phyloP scores from a whole-genome alignment of 2,797 vertebrate species.

The Trichosurus vulpecula region DNA sequence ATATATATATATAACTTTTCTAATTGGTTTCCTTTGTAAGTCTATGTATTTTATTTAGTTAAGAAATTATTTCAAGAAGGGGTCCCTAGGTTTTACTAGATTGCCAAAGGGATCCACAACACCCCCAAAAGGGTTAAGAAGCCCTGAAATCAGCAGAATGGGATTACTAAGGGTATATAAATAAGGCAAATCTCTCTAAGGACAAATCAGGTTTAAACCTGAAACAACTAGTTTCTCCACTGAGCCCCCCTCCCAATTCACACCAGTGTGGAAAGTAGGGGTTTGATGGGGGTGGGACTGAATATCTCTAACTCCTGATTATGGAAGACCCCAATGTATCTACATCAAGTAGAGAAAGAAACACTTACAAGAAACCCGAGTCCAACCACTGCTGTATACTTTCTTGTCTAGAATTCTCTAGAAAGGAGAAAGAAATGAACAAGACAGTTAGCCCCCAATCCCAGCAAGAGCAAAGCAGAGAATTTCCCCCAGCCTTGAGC shows the following conservation, averaged over 20 bases:
- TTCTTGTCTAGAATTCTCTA: constrained; percentile 70
- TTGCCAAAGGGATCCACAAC: not conserved
- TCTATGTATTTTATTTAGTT: not conserved
- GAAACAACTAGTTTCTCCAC: not conserved
- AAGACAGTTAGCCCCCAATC: constrained; percentile 30
- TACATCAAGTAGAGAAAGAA: not conserved
- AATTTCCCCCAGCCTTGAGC: not conserved
- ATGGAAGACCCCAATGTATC: not conserved
- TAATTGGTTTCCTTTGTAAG: not conserved
- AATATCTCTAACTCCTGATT: not conserved
- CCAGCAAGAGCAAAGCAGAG: not conserved
- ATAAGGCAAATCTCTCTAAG: not conserved
- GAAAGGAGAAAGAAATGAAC: constrained; percentile 51
- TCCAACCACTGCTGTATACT: constrained; percentile 73
- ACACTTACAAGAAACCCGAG: constrained; percentile 76
- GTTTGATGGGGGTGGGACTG: not conserved
- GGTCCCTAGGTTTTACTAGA: not conserved
- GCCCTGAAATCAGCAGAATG: constrained; percentile 17
- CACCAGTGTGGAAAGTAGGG: not conserved
- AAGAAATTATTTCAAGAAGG: not conserved
- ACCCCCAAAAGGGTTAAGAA: not conserved
- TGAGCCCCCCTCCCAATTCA: not conserved
- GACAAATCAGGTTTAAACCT: not conserved
- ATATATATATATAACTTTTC: not conserved
- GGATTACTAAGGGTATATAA: not conserved